A percentile compares a stretch with the other conserved stretches of the same genome.
Conservation (phyloP, 2,888 invertebrate species). For the Metellina segmentata region DNA sequence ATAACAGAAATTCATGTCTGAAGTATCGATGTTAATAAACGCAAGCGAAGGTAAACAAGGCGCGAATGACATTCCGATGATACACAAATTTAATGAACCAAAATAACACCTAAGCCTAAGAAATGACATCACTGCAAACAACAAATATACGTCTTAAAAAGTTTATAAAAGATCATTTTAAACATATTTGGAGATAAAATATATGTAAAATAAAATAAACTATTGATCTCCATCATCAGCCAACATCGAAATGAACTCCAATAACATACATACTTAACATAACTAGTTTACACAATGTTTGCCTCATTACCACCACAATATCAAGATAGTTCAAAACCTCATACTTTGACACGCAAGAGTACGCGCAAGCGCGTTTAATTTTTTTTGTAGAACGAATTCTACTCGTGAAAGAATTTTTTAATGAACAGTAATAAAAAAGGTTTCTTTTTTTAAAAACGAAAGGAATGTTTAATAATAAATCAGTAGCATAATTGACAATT, state of each 20-base stretch:
- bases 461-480: too few species aligned
- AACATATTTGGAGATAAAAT: slow-evolving; percentile 38
- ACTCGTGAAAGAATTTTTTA: slow-evolving; percentile 34
- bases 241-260: slow-evolving; percentile 76
- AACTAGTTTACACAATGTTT: slow-evolving; percentile 64
- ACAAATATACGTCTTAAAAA: slow-evolving; percentile 48
- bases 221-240: slow-evolving; percentile 64
- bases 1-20: slow-evolving; percentile 51
- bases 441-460: not conserved
- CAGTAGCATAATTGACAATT: too few species aligned
- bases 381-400: slow-evolving; percentile 21
- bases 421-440: slow-evolving; percentile 18
- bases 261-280: slow-evolving; percentile 75
- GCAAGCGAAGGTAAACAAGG: slow-evolving; percentile 53
- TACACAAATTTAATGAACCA: not conserved
- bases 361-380: slow-evolving; percentile 70
- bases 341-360: slow-evolving; percentile 75
- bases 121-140: slow-evolving; percentile 49
- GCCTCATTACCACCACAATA: slow-evolving; percentile 47
- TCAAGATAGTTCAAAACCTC: slow-evolving; percentile 71
- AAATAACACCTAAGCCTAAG: slow-evolving; percentile 69
- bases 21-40: slow-evolving; percentile 29
- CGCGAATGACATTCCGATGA: slow-evolving; percentile 29
- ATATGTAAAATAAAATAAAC: slow-evolving; percentile 42
- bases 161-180: slow-evolving; percentile 59